Evolutionary conservation across 1,140 invertebrate species (phyloP).

Genomic region (Solenopsis fugax): DNA sequence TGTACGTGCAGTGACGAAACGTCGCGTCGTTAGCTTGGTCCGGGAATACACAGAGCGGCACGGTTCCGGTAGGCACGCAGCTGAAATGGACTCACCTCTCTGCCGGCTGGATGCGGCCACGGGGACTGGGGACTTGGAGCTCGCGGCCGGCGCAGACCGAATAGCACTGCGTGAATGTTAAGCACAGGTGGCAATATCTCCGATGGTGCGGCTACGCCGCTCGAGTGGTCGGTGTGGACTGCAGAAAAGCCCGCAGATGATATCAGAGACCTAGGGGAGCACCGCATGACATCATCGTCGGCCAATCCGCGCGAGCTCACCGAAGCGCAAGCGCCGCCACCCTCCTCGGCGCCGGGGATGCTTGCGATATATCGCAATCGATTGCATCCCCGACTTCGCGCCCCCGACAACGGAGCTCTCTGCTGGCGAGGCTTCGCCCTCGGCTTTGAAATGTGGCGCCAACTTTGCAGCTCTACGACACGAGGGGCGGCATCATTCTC

Average conservation of each 20-base stretch:
- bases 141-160: conserved; percentile 43
- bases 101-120: conserved; percentile 51
- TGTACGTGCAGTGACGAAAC: conserved; percentile 55
- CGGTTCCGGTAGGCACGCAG: neutral
- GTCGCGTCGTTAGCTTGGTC: conserved; percentile 63
- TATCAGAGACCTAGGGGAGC: conserved; percentile 84
- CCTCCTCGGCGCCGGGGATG: conserved; percentile 70
- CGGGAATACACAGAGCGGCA: conserved; percentile 20
- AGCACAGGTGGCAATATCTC: conserved; percentile 75
- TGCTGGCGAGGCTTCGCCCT: conserved; percentile 11
- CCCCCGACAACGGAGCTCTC: conserved; percentile 56
- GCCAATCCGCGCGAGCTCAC: conserved; percentile 78
- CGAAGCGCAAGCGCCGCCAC: conserved; percentile 73
- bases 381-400: conserved; percentile 81
- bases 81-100: conserved; percentile 74
- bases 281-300: conserved; percentile 85
- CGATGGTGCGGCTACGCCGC: conserved; percentile 80
- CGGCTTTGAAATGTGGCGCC: conserved; percentile 78
- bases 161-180: conserved; percentile 55
- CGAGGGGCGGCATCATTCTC: neutral
- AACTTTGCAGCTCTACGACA: conserved; percentile 44
- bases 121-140: conserved; percentile 25
- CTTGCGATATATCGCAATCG: conserved; percentile 86
- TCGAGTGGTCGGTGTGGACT: conserved; percentile 84
- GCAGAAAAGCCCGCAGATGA: conserved; percentile 86